Base-by-base conservation (phyloP, 2,888 invertebrate genomes). In the Cryptus viduatorius region DNA sequence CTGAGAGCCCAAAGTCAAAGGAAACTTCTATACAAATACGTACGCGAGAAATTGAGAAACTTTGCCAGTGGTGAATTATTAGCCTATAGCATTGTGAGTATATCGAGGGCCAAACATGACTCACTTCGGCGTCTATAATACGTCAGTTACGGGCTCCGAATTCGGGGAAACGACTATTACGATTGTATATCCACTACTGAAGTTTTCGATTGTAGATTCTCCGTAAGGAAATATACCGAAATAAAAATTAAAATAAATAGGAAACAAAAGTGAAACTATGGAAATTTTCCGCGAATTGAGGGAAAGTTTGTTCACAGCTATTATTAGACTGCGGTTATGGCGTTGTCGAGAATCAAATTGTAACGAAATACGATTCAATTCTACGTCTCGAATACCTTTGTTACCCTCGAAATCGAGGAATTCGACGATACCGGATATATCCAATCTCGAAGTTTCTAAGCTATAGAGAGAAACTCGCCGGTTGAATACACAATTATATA, bases 401-500 rank as follows among this genome's bases (percentile, higher is more conserved):
- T 5, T 61, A 4, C 14, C 8, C n/a, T 48, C 31, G 29, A 50
- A 46, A 10, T 50, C 64, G 31, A 48, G 48, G 48, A 42, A 64
- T 46, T 46, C 42, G 42, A n/a, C 65, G 61, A 46, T 16, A n/a
- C 61, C 1, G 1, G 0, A 14, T 31, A 4, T n/a, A 31, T 31
- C 14, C 59, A 46, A 44, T 29, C 46, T 59, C 29, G 24, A 44
- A 24, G 44, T 73, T 72, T 53, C 69, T 19, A 12, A 12, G 56
- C 56, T 56, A 56, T 24, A 10, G 10, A 4, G 19, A 53, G 19
- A 59, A 69, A 69, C 48, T 71, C 67, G 50, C 19, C 73, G 14
- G 44, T 14, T 46, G 46, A 73, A 46, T 79, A 46, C 31, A 29
- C 65, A 37, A 79, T 73, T 37, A 59, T 72, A 10, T 56, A 8